Percentiles rank a stretch among this genome's conserved stretches.
These are phyloP conservation scores for Pseudomugil tenellus DNA, from an alignment of 2,797 vertebrate species.

Conservation along the genomic window DNA sequence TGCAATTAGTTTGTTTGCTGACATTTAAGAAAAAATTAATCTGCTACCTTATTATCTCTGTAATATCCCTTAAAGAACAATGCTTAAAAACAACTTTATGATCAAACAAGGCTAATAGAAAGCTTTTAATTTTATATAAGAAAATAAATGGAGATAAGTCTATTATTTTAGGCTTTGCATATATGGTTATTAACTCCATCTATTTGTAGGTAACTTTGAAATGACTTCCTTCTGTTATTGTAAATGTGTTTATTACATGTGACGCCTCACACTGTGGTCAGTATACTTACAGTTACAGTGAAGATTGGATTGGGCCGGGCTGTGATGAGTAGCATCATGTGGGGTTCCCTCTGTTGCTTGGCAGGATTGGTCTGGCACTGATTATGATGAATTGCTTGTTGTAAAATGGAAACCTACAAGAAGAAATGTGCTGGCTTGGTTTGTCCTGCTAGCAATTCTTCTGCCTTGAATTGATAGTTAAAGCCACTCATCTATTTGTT, in stretches of 20 bases:
- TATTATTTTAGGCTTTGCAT: background rate
- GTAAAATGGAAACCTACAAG: slow-evolving; percentile 42
- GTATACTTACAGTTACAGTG: slow-evolving; percentile 10
- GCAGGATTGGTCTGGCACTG: slow-evolving; percentile 59
- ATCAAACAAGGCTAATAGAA: background rate
- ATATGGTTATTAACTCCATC: background rate
- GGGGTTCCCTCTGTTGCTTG: slow-evolving; percentile 63
- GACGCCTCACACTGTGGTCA: slow-evolving; percentile 1
- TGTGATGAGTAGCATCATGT: slow-evolving; percentile 46
- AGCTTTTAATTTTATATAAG: background rate
- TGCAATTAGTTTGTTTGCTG: background rate
- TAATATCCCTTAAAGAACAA: background rate
- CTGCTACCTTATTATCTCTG: background rate
- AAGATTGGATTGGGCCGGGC: slow-evolving; percentile 30
- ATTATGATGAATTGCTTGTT: slow-evolving; percentile 61
- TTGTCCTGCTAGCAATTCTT: slow-evolving; percentile 22
- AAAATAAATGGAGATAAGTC: background rate
- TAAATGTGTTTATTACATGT: background rate
- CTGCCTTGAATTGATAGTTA: slow-evolving; percentile 15
- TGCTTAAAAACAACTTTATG: background rate
- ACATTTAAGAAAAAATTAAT: background rate
- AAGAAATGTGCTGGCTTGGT: slow-evolving; percentile 43
- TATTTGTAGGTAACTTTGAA: background rate
- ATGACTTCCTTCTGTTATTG: background rate
- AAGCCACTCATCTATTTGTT: slow-evolving; percentile 4